Conservation (phyloP, 2,113 vertebrate genomes). For the Entomyzon cyanotis region DNA sequence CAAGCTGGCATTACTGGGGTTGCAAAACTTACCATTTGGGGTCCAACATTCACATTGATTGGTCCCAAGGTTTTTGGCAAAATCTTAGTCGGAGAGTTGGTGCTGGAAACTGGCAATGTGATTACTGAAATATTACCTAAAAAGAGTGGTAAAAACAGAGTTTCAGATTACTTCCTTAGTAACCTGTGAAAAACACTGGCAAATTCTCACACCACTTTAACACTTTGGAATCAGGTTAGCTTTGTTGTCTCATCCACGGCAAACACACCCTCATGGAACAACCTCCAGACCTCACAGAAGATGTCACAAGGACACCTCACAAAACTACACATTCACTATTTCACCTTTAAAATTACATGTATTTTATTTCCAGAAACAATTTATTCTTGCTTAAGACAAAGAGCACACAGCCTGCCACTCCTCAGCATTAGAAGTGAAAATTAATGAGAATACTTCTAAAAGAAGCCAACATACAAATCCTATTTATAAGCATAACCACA, state of each 20-base stretch:
- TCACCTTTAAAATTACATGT: not conserved
- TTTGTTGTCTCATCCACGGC: not conserved
- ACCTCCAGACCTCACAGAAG: not conserved
- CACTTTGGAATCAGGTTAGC: not conserved
- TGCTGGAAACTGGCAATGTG: constrained; percentile 71
- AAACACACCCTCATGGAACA: not conserved
- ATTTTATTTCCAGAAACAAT: not conserved
- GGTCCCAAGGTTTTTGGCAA: constrained; percentile 81
- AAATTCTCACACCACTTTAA: not conserved
- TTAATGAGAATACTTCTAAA: not conserved
- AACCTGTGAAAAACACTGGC: not conserved
- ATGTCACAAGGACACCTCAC: not conserved
- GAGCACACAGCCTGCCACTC: not conserved
- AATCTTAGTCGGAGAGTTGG: constrained; percentile 77
- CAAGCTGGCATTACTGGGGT: not conserved
- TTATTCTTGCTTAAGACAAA: not conserved
- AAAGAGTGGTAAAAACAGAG: constrained; percentile 37
- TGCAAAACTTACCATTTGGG: constrained; percentile 79
- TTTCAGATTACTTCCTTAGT: not conserved
- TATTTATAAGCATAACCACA: rapidly evolving
- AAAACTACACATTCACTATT: not conserved
- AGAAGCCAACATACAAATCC: not conserved
- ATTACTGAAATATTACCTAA: constrained; percentile 78
- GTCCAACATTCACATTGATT: constrained; percentile 81
- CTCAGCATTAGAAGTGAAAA: not conserved